A percentile compares a stretch with the other conserved stretches of the same genome.
Conservation (phyloP, 1,140 invertebrate genomes). For the Macrobrachium nipponense region DNA sequence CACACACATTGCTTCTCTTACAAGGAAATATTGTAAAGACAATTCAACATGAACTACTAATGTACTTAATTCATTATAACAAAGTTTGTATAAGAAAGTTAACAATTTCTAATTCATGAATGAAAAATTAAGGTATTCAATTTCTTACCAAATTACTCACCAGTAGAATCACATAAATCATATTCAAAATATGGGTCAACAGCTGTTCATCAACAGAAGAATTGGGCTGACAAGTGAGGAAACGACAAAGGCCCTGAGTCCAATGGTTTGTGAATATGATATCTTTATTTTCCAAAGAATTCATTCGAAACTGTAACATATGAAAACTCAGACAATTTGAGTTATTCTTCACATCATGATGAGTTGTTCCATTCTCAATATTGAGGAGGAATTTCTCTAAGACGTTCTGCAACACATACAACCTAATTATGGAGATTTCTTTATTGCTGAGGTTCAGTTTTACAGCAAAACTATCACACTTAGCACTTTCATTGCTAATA, state of each 20-base stretch:
- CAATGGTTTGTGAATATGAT: slow-evolving; percentile 7
- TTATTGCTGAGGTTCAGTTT: background rate
- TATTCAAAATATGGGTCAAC: slow-evolving; percentile 37
- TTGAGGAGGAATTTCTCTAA: slow-evolving; percentile 12
- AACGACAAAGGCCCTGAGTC: slow-evolving; percentile 33
- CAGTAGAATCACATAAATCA: slow-evolving; percentile 1
- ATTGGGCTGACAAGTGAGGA: slow-evolving; percentile 44
- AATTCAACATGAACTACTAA: background rate
- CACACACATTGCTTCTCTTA: too few relatives aligned
- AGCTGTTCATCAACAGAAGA: slow-evolving; percentile 55
- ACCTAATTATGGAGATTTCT: slow-evolving; percentile 2
- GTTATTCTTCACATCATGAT: slow-evolving; percentile 39
- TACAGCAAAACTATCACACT: background rate
- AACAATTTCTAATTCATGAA: background rate
- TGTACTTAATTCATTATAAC: background rate
- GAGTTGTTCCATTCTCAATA: slow-evolving; percentile 51
- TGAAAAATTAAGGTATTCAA: background rate
- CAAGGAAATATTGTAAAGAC: background rate
- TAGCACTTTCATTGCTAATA: background rate
- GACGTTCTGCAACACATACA: slow-evolving; percentile 12
- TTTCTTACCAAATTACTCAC: slow-evolving; percentile 16
- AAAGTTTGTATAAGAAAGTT: background rate
- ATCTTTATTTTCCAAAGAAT: background rate
- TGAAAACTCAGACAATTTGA: slow-evolving; percentile 25
- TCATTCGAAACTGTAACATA: slow-evolving; percentile 21